Base-by-base conservation (phyloP, 2,888 invertebrate genomes). In the Agrochola lota region DNA sequence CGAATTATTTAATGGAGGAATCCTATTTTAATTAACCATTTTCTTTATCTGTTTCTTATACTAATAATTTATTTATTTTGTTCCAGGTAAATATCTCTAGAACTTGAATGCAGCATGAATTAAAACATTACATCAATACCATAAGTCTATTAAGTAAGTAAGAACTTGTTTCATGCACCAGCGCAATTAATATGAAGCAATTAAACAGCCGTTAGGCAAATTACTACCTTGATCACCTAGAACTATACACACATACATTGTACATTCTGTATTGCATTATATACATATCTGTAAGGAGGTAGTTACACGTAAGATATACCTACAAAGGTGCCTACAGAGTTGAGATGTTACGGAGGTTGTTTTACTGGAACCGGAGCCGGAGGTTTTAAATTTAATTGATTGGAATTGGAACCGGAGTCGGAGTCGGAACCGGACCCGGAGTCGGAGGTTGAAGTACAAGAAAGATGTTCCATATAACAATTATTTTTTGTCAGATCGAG, bases 141-240 rank as follows among this genome's bases (percentile, higher is more conserved):
- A 75, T 89, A 71, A 70, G 77, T 78, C 59, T 75, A 78, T 52
- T 73, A 81, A 73, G 81, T 81, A 73, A 85, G 85, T 85, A 67
- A 60, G 49, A 87, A 87, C 80, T 43, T 64, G 88, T 89, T 81
- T 70, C 4, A 52, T 77, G 67, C 64, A 59, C 23, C 74, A 12
- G 20, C 49, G 73, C 85, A 84, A 84, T 80, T 79, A 87, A 72
- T 78, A 77, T 84, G 74, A 71, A 72, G 85, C 78, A 85, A 89
- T 89, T 87, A 88, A 79, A 71, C n/a, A 26, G 70, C 67, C n/a
- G 81, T 66, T 80, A 85, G 75, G 80, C 72, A 87, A 87, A 87
- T 87, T 8, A 68, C 67, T 80, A 68, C 63, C 84, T 87, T 85
- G 87, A 78, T 78, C 72, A 77, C 74, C 74, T 75, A 80, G 78